Conservation (phyloP, 2,888 invertebrate species). For the Apodemia zela region DNA sequence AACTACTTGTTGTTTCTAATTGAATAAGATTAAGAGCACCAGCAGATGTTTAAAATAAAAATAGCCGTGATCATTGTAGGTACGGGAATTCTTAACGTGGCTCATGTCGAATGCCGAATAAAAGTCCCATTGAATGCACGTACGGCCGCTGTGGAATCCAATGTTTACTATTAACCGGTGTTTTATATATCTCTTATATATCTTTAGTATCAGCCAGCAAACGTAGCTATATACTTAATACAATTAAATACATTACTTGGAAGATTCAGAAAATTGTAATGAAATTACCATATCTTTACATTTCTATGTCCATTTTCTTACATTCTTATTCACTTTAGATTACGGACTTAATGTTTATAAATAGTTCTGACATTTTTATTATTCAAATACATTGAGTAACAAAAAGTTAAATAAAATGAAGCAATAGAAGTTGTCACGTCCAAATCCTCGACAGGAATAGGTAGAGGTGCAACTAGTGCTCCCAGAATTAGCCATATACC, state of each 20-base stretch:
- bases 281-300: background rate
- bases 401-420: no score
- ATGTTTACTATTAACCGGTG: slow-evolving; percentile 4
- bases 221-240: background rate
- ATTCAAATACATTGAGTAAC: background rate
- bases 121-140: slow-evolving; percentile 5
- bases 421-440: no score
- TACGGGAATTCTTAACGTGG: slow-evolving; percentile 2
- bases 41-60: slow-evolving; percentile 12
- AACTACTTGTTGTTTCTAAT: slow-evolving; percentile 2
- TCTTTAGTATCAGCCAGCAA: background rate
- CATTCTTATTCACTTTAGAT: background rate
- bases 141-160: background rate
- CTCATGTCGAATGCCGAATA: slow-evolving; percentile 2
- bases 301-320: background rate
- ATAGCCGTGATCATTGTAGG: slow-evolving; percentile 13
- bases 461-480: no score
- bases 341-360: background rate
- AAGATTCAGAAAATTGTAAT: background rate
- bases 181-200: slow-evolving; percentile 6
- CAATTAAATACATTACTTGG: background rate
- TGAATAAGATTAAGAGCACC: background rate
- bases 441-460: no score
- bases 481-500: no score
- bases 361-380: background rate